phyloP scores from a whole-genome alignment of 2,888 invertebrate genomes.

The Hemicrepidius hirtus region DNA sequence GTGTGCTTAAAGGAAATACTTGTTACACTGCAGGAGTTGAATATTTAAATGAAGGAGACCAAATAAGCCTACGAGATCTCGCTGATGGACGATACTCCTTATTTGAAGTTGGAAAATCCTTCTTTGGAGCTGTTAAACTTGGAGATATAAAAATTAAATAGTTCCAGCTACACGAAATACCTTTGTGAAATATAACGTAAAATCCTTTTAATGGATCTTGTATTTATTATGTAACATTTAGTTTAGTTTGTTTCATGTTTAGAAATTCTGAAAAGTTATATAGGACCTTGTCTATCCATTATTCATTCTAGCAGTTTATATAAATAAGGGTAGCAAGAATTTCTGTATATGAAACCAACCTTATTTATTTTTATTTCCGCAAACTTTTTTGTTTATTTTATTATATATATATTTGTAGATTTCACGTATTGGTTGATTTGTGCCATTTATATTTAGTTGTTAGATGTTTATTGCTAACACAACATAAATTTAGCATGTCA shows the following conservation, averaged over 20 bases:
- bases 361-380: neutral
- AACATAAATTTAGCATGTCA: neutral
- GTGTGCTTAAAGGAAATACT: slow-evolving; percentile 79
- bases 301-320: neutral
- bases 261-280: too few species aligned
- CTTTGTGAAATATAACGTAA: neutral
- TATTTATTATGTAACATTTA: slow-evolving; percentile 9
- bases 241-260: neutral
- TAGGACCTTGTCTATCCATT: too few species aligned
- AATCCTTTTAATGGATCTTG: neutral
- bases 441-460: slow-evolving; percentile 13
- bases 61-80: slow-evolving; percentile 81
- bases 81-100: slow-evolving; percentile 80
- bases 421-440: slow-evolving; percentile 1
- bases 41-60: slow-evolving; percentile 79
- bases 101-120: slow-evolving; percentile 85
- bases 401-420: neutral
- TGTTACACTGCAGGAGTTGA: slow-evolving; percentile 84
- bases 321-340: neutral
- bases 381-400: neutral
- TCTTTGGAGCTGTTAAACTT: slow-evolving; percentile 88
- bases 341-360: neutral
- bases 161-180: neutral
- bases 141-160: slow-evolving; percentile 70
- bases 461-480: neutral